Evolutionary conservation across 2,888 invertebrate genomes (phyloP).

Genomic region (Unio pictorum): DNA sequence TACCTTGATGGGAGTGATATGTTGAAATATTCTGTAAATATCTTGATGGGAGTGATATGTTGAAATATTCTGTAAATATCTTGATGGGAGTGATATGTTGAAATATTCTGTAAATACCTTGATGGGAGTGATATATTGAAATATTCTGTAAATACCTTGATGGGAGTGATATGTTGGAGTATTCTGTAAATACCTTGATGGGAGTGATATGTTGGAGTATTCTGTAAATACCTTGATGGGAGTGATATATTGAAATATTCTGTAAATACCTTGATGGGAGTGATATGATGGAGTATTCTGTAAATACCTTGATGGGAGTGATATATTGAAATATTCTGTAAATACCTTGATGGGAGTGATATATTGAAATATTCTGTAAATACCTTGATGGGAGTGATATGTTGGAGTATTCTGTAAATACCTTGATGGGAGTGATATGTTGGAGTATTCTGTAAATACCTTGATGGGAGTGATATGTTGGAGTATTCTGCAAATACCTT

Average conservation of each 20-base stretch:
- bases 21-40: no score
- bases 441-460: conserved; percentile 35
- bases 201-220: neutral
- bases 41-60: no score
- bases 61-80: no score
- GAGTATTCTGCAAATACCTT: conserved; percentile 59
- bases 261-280: conserved; percentile 2
- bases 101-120: conserved; percentile 52
- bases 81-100: no score
- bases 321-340: neutral
- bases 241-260: conserved; percentile 72
- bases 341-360: conserved; percentile 71
- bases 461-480: conserved; percentile 72
- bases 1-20: no score
- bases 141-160: conserved; percentile 52
- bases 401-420: no score
- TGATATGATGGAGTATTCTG: no score
- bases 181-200: no score
- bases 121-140: conserved; percentile 72
- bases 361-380: conserved; percentile 70
- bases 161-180: no score
- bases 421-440: no score
- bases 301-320: no score
- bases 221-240: conserved; percentile 66
- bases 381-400: no score